Evolutionary conservation across 2,888 invertebrate species (phyloP).

Genomic region (Nomada goodeniana): DNA sequence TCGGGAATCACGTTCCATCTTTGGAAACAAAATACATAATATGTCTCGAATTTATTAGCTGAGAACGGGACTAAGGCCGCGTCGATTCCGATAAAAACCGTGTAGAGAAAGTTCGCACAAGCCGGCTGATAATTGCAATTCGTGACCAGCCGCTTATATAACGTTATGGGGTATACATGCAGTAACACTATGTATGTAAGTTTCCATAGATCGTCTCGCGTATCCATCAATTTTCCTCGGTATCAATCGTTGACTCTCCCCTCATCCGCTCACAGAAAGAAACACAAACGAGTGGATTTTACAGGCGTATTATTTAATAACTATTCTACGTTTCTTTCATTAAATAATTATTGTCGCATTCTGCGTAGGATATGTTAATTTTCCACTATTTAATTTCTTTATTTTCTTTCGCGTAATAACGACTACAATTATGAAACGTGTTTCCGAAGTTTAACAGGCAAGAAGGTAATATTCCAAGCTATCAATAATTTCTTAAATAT

Average conservation of each 20-base stretch:
- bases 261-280: neutral
- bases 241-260: neutral
- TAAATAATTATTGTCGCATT: too few relatives aligned
- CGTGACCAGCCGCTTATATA: conserved; percentile 39
- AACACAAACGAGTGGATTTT: neutral
- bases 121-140: conserved; percentile 45
- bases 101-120: conserved; percentile 39
- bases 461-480: too few relatives aligned
- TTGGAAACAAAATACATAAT: conserved; percentile 3
- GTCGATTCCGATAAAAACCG: conserved; percentile 37
- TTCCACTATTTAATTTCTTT: too few relatives aligned
- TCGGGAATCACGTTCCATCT: conserved; percentile 5
- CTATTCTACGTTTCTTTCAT: neutral
- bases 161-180: conserved; percentile 22
- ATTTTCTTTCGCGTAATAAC: too few relatives aligned
- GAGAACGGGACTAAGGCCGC: conserved; percentile 41
- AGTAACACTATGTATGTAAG: conserved; percentile 8
- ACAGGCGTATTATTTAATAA: neutral
- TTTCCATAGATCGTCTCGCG: conserved; percentile 3
- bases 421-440: too few relatives aligned
- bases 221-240: conserved; percentile 23
- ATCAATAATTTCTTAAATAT: too few relatives aligned
- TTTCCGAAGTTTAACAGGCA: too few relatives aligned
- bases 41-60: conserved; percentile 26
- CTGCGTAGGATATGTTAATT: too few relatives aligned